Evolutionary conservation across 1,140 invertebrate species (phyloP).

Genomic region (Formica selysi): DNA sequence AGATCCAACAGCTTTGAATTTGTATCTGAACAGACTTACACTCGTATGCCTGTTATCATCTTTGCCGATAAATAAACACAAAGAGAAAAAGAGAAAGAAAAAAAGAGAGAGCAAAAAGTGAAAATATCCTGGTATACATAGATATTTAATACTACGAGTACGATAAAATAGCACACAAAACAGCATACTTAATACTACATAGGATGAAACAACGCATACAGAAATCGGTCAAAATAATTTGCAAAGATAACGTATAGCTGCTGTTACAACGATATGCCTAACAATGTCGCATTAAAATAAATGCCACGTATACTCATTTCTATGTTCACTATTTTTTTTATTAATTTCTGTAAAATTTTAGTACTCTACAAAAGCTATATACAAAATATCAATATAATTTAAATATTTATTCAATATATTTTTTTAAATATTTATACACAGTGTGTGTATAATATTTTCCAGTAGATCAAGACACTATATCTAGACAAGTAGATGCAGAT

Average conservation of each 20-base stretch:
- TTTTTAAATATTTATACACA: neutral
- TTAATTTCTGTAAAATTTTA: neutral
- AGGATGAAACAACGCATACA: neutral
- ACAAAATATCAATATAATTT: neutral
- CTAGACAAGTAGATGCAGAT: too few species aligned
- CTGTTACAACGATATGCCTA: neutral
- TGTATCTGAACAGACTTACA: neutral
- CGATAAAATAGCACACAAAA: neutral
- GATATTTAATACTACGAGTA: neutral
- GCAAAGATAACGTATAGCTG: constrained; percentile 5
- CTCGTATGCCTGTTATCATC: neutral
- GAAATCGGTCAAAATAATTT: constrained; percentile 7
- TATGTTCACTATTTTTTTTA: neutral
- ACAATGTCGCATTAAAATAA: neutral
- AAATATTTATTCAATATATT: neutral
- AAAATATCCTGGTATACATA: neutral
- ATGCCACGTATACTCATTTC: neutral
- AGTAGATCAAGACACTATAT: neutral
- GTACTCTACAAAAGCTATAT: neutral
- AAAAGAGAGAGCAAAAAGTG: neutral
- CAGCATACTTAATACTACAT: too few species aligned
- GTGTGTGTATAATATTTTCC: neutral
- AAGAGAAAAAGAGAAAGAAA: neutral
- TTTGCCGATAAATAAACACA: neutral
- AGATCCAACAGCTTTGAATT: constrained; percentile 23